phyloP scores from a whole-genome alignment of 2,797 vertebrate species.

The Phrynocephalus vlangalii region DNA sequence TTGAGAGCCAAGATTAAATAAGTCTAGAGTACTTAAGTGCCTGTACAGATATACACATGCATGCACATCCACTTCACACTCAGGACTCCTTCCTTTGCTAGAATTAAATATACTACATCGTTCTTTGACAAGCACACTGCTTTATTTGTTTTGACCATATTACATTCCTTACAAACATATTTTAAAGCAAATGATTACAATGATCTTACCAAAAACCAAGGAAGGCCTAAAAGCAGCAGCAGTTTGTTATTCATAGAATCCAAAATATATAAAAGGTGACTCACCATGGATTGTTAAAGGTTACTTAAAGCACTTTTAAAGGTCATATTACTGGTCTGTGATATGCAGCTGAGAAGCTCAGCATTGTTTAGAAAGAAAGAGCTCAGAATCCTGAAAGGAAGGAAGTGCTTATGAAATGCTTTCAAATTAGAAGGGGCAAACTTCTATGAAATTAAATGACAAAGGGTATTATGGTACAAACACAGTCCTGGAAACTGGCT shows the following conservation, averaged over 20 bases:
- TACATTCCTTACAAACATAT: background rate
- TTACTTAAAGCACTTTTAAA: background rate
- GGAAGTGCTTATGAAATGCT: background rate
- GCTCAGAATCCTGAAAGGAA: background rate
- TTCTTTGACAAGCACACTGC: background rate
- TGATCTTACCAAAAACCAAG: background rate
- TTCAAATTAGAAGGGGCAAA: background rate
- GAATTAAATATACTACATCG: background rate
- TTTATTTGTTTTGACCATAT: background rate
- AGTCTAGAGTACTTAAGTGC: too few relatives aligned
- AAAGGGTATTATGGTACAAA: background rate
- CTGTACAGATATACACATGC: too few relatives aligned
- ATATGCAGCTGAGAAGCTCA: too few relatives aligned
- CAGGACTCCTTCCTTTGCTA: too few relatives aligned
- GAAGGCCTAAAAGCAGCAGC: background rate
- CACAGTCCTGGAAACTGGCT: background rate
- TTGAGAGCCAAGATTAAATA: too few relatives aligned
- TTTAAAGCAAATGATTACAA: background rate
- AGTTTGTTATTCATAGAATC: background rate
- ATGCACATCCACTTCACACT: background rate
- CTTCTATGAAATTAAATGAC: conserved; percentile 8
- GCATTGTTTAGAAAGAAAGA: background rate
- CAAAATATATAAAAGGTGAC: too few relatives aligned
- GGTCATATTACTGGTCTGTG: too few relatives aligned
- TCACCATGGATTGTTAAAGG: background rate